phyloP scores from a whole-genome alignment of 2,113 vertebrate species.

The Oncorhynchus gorbuscha region DNA sequence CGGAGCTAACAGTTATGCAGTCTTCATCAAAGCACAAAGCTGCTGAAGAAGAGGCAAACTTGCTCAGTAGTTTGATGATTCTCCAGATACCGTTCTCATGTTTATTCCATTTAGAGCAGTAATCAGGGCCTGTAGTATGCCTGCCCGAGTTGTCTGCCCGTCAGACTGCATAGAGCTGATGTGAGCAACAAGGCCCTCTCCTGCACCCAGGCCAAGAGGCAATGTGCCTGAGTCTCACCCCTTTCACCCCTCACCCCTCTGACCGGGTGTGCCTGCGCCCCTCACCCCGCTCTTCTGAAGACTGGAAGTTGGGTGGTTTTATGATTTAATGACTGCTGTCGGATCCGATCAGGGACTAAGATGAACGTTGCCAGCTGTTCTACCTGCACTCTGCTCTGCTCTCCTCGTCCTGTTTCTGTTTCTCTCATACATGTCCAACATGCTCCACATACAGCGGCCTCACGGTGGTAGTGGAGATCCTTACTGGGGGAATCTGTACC shows the following conservation, averaged over 20 bases:
- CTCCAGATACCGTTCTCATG: neutral
- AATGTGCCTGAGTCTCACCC: slow-evolving; percentile 15
- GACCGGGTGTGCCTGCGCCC: slow-evolving; percentile 51
- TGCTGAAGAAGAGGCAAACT: neutral
- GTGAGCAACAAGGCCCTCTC: neutral
- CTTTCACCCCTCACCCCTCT: slow-evolving; percentile 16
- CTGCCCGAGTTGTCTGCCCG: neutral
- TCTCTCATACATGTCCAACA: slow-evolving; percentile 16
- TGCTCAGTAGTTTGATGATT: neutral
- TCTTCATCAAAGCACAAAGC: neutral
- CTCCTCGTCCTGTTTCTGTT: neutral
- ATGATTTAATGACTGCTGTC: slow-evolving; percentile 66
- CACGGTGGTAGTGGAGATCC: slow-evolving; percentile 56
- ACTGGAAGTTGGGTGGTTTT: slow-evolving; percentile 58
- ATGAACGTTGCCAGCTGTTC: slow-evolving; percentile 70
- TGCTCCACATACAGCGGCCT: slow-evolving; percentile 42
- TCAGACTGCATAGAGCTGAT: neutral
- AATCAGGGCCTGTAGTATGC: neutral
- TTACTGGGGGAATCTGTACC: slow-evolving; percentile 38
- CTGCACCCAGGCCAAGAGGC: slow-evolving; percentile 1
- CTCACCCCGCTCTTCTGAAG: slow-evolving; percentile 50
- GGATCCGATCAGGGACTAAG: slow-evolving; percentile 56
- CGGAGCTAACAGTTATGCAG: neutral
- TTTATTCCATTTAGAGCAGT: too few relatives aligned
- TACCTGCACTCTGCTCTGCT: slow-evolving; percentile 11